These are phyloP conservation scores for Ectropis grisescens DNA, from an alignment of 1,140 invertebrate genomes.

Conservation along the genomic window DNA sequence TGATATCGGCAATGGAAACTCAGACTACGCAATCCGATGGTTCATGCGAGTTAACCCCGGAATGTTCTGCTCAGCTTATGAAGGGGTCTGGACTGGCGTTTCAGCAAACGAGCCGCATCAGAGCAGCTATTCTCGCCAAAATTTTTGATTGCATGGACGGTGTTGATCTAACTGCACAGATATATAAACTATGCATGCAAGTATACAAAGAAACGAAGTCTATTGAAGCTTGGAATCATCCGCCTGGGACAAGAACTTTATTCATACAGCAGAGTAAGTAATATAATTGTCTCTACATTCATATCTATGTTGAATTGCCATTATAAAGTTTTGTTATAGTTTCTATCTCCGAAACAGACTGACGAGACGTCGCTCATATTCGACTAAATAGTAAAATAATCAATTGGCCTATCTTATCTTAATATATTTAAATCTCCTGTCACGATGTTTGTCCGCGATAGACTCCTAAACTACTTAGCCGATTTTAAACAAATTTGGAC, in stretches of 20 bases:
- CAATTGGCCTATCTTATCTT: no score
- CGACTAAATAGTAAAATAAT: no score
- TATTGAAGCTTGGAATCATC: conserved; percentile 51
- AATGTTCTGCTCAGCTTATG: conserved; percentile 43
- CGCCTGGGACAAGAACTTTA: conserved; percentile 45
- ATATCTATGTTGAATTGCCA: no score
- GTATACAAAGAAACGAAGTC: conserved; percentile 59
- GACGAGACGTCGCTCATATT: no score
- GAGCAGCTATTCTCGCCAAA: conserved; percentile 33
- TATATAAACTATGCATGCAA: conserved; percentile 58
- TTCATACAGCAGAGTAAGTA: conserved; percentile 59
- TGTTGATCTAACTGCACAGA: conserved; percentile 40
- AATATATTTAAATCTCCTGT: no score
- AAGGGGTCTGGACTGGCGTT: conserved; percentile 47
- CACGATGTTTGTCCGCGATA: no score
- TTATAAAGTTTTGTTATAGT: no score
- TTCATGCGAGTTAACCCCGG: conserved; percentile 40
- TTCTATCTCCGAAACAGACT: no score
- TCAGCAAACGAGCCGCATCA: conserved; percentile 49
- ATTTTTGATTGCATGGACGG: conserved; percentile 52
- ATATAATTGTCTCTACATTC: no score
- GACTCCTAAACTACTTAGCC: no score
- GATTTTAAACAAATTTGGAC: no score
- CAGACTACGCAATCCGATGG: conserved; percentile 42
- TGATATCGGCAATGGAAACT: conserved; percentile 52